These are phyloP conservation scores for Thaumatotibia leucotreta DNA, from an alignment of 1,140 invertebrate genomes.

Conservation along the genomic window DNA sequence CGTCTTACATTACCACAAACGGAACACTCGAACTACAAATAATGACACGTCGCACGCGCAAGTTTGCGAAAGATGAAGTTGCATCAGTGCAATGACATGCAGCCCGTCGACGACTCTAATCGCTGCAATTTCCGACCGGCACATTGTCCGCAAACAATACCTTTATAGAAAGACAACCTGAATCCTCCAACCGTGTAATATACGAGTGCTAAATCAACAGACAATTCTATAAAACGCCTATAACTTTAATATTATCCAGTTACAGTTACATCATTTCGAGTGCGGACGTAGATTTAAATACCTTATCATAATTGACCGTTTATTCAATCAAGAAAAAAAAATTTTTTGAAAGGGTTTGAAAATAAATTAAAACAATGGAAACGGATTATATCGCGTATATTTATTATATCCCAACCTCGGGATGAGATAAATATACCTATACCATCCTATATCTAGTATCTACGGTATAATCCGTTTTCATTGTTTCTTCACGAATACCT, in stretches of 20 bases:
- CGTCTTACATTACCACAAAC: too few species aligned
- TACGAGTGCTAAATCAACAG: slow-evolving; percentile 10
- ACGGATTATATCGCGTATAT: not conserved
- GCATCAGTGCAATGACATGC: slow-evolving; percentile 11
- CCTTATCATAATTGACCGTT: too few species aligned
- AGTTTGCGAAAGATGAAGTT: slow-evolving; percentile 4
- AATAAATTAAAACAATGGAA: too few species aligned
- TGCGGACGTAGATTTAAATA: not conserved
- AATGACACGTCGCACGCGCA: not conserved
- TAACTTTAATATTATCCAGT: not conserved
- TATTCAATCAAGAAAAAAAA: too few species aligned
- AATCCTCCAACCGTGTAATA: slow-evolving; percentile 31
- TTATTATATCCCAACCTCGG: not conserved
- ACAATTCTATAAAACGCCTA: slow-evolving; percentile 9
- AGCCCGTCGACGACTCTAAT: slow-evolving; percentile 17
- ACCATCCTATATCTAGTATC: too few species aligned
- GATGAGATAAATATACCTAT: not conserved
- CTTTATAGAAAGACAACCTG: slow-evolving; percentile 37
- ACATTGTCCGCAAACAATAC: slow-evolving; percentile 35
- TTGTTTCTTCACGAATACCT: too few species aligned
- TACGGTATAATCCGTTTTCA: too few species aligned
- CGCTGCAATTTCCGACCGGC: slow-evolving; percentile 26
- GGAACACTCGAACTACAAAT: not conserved
- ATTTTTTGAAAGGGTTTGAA: too few species aligned
- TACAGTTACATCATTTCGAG: not conserved